A percentile compares a stretch with the other conserved stretches of the same genome.
Conservation (phyloP, 2,797 vertebrate species). For the Ara ararauna region DNA sequence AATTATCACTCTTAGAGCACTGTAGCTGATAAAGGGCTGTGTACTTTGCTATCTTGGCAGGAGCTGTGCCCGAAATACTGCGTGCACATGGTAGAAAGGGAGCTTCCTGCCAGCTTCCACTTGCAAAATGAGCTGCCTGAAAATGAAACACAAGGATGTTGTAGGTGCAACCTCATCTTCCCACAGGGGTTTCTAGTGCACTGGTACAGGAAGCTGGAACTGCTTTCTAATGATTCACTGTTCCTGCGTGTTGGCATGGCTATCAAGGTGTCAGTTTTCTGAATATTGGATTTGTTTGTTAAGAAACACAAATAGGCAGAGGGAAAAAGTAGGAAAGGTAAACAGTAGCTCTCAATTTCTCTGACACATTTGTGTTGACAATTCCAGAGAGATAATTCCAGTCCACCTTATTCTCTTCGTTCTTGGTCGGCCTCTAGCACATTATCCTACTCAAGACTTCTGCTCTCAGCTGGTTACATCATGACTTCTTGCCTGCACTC, state of each 20-base stretch:
- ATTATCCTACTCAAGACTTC: conserved; percentile 44
- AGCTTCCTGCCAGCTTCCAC: not conserved
- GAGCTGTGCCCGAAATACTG: not conserved
- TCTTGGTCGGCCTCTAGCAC: not conserved
- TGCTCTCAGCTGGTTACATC: not conserved
- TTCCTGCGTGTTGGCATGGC: not conserved
- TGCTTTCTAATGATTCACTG: not conserved
- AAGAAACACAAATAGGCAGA: not conserved
- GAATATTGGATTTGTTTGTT: not conserved
- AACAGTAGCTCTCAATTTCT: not conserved
- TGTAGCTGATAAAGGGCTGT: not conserved
- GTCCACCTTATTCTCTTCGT: not conserved
- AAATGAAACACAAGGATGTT: not conserved
- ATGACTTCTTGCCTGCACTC: not conserved
- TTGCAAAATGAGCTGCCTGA: not conserved
- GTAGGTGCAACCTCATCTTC: not conserved
- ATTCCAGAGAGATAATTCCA: not conserved
- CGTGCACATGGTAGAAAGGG: not conserved
- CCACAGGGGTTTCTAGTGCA: not conserved
- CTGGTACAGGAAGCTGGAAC: not conserved
- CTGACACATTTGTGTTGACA: not conserved
- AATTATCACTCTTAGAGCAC: not conserved
- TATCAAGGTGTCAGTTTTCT: not conserved
- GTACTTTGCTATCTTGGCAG: not conserved
- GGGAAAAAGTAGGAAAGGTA: not conserved